Percentiles rank a stretch among this genome's conserved stretches.
Conservation (phyloP, 1,140 invertebrate genomes). For the Nasonia longicornis region DNA sequence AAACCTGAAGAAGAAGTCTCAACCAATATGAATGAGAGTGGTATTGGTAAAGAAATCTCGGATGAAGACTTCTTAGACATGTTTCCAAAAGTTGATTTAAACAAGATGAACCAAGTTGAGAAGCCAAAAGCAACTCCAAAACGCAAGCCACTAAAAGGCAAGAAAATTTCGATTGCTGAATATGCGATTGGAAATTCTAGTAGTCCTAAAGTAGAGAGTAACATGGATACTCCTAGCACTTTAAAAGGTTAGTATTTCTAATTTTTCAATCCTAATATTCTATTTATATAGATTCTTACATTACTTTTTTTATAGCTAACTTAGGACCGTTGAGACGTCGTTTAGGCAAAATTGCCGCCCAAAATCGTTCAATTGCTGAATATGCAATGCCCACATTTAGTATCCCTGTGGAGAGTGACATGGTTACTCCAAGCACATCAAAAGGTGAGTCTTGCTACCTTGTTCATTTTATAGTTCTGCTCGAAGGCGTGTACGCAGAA, state of each 20-base stretch:
- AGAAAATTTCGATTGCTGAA: conserved; percentile 3
- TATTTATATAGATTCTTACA: background rate
- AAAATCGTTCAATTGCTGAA: background rate
- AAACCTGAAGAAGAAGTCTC: background rate
- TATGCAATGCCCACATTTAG: background rate
- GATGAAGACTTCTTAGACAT: conserved; percentile 9
- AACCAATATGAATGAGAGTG: background rate
- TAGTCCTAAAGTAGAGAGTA: background rate
- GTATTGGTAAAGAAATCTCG: background rate
- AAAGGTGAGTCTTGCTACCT: background rate
- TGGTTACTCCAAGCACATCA: background rate
- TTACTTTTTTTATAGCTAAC: background rate
- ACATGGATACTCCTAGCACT: background rate
- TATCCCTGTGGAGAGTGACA: background rate
- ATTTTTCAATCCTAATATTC: background rate
- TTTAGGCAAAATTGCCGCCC: background rate
- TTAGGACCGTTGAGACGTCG: background rate
- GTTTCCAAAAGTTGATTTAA: conserved; percentile 16
- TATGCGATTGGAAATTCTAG: background rate
- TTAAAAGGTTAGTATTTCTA: background rate
- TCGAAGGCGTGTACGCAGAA: too few relatives aligned
- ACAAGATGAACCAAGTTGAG: background rate
- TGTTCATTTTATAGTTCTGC: too few relatives aligned
- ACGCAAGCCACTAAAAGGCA: background rate
- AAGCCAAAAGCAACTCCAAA: background rate